Evolutionary conservation across 2,888 invertebrate species (phyloP).

Genomic region (Trachelus troglodyta): DNA sequence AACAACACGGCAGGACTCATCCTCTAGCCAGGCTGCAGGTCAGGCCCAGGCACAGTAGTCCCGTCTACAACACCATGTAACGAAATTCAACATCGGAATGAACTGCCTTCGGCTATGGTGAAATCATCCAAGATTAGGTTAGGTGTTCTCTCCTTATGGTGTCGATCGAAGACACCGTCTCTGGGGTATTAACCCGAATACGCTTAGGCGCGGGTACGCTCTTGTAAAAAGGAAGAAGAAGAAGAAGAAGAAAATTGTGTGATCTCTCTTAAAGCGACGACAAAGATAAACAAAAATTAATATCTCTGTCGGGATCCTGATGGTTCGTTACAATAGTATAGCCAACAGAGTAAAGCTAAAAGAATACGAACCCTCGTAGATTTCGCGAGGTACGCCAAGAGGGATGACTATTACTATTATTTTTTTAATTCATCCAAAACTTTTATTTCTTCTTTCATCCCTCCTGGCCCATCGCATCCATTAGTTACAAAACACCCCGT

Average conservation of each 20-base stretch:
- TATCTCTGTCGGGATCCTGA: background rate
- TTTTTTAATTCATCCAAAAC: background rate
- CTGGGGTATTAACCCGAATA: background rate
- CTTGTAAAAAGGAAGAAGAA: background rate
- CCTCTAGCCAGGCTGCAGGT: constrained; percentile 88
- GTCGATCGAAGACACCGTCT: background rate
- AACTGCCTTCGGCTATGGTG: background rate
- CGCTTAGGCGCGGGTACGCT: background rate
- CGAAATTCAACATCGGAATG: background rate
- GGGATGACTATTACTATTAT: background rate
- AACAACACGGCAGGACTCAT: constrained; percentile 93
- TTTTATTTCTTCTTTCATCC: background rate
- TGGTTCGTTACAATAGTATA: background rate
- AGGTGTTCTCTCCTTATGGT: background rate
- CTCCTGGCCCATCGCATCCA: background rate
- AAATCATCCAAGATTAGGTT: background rate
- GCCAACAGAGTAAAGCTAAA: background rate
- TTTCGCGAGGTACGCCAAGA: background rate
- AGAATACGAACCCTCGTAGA: background rate
- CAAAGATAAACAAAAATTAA: background rate
- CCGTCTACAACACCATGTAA: constrained; percentile 93
- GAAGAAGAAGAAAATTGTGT: background rate
- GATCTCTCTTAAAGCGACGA: background rate
- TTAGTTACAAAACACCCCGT: background rate
- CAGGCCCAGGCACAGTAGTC: constrained; percentile 82